phyloP scores from a whole-genome alignment of 2,888 invertebrate genomes.

The Ptycholaimellus sp. region DNA sequence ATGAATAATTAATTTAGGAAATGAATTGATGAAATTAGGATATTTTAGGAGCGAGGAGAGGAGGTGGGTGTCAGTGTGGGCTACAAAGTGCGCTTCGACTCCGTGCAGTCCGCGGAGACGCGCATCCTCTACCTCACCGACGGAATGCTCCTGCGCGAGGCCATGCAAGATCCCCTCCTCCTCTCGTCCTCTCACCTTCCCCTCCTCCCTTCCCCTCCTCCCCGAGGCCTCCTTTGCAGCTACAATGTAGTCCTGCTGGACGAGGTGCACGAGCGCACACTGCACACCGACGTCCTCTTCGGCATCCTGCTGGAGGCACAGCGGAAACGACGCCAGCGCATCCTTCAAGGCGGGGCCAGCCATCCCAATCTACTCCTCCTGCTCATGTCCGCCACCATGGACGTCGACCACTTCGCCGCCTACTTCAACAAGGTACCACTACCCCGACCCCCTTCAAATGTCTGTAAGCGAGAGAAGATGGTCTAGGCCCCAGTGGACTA shows the following conservation, averaged over 20 bases:
- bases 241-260: conserved; percentile 32
- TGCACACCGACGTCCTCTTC: conserved; percentile 70
- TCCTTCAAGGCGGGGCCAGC: too few species aligned
- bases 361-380: too few species aligned
- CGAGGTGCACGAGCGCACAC: conserved; percentile 58
- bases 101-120: conserved; percentile 21
- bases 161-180: conserved; percentile 71
- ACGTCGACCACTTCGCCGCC: conserved; percentile 61
- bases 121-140: conserved; percentile 58
- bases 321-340: too few species aligned
- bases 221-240: too few species aligned
- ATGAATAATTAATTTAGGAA: too few species aligned
- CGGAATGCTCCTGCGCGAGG: conserved; percentile 67
- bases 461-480: too few species aligned
- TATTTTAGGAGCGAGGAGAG: too few species aligned
- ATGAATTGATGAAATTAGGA: too few species aligned
- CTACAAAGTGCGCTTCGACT: conserved; percentile 46
- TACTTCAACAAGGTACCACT: conserved; percentile 70
- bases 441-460: too few species aligned
- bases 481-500: conserved; percentile 59
- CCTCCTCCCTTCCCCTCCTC: too few species aligned
- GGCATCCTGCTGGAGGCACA: conserved; percentile 32
- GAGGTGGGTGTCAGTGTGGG: too few species aligned
- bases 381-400: conserved; percentile 81
- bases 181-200: too few species aligned